Conservation (phyloP, 1,140 invertebrate genomes). For the Drosophila ficusphila region DNA sequence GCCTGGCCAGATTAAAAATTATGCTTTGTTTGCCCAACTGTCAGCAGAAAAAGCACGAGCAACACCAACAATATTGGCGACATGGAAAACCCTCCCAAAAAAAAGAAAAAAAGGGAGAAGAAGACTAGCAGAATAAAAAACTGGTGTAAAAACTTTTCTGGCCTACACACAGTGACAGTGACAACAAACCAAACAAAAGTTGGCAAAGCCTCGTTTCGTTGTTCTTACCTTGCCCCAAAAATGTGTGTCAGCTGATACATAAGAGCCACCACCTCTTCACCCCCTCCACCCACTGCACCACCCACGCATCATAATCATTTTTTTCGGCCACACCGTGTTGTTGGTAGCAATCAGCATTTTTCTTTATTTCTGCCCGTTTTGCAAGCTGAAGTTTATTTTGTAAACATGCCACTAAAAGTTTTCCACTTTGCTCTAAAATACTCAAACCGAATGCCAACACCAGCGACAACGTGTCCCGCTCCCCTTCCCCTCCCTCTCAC, state of each 20-base stretch:
- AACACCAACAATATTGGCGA: conserved; percentile 33
- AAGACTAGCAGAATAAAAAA: conserved; percentile 12
- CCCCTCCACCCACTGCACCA: conserved; percentile 1
- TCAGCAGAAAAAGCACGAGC: conserved; percentile 70
- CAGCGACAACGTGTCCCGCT: conserved; percentile 64
- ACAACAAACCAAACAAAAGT: conserved; percentile 78
- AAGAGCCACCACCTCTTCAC: no score
- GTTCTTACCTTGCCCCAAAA: conserved; percentile 67
- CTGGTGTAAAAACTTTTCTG: conserved; percentile 49
- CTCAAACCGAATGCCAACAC: conserved; percentile 81
- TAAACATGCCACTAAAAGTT: conserved; percentile 83
- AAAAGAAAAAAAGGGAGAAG: neutral
- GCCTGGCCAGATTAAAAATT: conserved; percentile 80
- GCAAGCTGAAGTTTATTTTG: conserved; percentile 81
- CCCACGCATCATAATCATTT: conserved; percentile 70
- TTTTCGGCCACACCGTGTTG: conserved; percentile 34
- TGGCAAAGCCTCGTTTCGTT: conserved; percentile 38
- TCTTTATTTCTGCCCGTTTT: conserved; percentile 67
- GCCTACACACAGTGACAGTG: conserved; percentile 65
- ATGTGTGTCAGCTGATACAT: conserved; percentile 68
- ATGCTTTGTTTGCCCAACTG: conserved; percentile 81
- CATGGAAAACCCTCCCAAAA: conserved; percentile 29
- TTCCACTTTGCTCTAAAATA: conserved; percentile 82
- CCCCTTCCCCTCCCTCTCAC: neutral
- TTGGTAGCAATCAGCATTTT: conserved; percentile 72